A percentile compares a stretch with the other conserved stretches of the same genome.
Evolutionary conservation across 2,888 invertebrate species (phyloP).

Genomic region (Rhaphigaster nebulosa): DNA sequence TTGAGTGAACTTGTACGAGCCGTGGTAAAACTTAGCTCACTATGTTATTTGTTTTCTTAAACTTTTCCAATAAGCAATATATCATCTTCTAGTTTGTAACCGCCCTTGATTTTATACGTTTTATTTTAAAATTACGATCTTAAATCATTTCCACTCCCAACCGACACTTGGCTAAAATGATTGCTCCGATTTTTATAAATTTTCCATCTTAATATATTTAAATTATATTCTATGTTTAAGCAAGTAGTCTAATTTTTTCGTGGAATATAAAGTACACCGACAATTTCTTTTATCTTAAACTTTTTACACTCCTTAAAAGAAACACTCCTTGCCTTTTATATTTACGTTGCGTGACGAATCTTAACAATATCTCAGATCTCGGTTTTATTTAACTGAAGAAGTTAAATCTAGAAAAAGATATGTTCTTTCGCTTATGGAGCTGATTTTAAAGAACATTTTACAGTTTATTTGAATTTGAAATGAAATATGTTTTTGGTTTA

Average conservation of each 20-base stretch:
- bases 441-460: neutral
- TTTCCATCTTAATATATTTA: neutral
- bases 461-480: neutral
- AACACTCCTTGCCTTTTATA: neutral
- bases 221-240: neutral
- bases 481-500: too few species aligned
- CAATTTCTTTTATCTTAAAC: neutral
- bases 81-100: neutral
- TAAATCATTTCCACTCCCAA: neutral
- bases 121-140: neutral
- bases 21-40: neutral
- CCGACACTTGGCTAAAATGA: neutral
- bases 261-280: neutral
- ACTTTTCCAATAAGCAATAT: conserved; percentile 19
- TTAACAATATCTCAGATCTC: neutral
- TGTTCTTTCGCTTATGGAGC: neutral
- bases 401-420: neutral
- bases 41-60: neutral
- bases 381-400: neutral
- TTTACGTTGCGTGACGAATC: neutral
- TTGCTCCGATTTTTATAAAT: neutral
- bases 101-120: neutral
- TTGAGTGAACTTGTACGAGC: neutral
- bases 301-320: neutral
- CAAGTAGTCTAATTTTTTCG: neutral